Percentiles rank a stretch among this genome's conserved stretches.
Conservation (phyloP, 2,797 vertebrate species). For the Hyperoplus immaculatus region DNA sequence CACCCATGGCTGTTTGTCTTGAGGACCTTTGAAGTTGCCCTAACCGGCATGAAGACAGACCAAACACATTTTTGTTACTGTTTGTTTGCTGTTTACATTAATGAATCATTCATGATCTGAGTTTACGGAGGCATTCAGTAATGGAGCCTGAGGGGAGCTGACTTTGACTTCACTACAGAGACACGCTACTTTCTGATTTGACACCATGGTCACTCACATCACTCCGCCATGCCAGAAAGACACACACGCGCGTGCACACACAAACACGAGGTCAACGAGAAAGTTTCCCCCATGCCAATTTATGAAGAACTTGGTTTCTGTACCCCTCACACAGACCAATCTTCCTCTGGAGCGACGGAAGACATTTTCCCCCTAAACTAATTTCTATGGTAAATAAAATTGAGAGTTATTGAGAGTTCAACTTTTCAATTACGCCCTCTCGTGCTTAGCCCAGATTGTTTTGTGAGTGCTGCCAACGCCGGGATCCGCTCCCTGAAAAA, state of each 20-base stretch:
- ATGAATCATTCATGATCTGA: slow-evolving; percentile 71
- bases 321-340: slow-evolving; percentile 11
- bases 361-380: not conserved
- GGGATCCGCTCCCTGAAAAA: slow-evolving; percentile 5
- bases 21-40: slow-evolving; percentile 57
- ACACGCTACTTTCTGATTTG: slow-evolving; percentile 51
- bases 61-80: slow-evolving; percentile 43
- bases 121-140: slow-evolving; percentile 51
- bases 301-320: slow-evolving; percentile 37
- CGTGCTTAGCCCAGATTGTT: slow-evolving; percentile 44
- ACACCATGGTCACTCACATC: slow-evolving; percentile 52
- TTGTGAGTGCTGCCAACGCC: slow-evolving; percentile 21
- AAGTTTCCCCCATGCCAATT: slow-evolving; percentile 23
- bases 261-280: slow-evolving; percentile 47
- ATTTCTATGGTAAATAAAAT: slow-evolving; percentile 54
- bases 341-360: slow-evolving; percentile 24
- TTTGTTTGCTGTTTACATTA: slow-evolving; percentile 66
- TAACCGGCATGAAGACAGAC: slow-evolving; percentile 45
- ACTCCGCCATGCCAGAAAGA: slow-evolving; percentile 24
- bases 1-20: slow-evolving; percentile 36
- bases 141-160: slow-evolving; percentile 59
- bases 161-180: slow-evolving; percentile 45
- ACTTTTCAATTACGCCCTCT: slow-evolving; percentile 57
- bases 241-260: slow-evolving; percentile 28
- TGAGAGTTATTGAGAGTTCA: slow-evolving; percentile 37